A percentile compares a stretch with the other conserved stretches of the same genome.
Evolutionary conservation across 2,888 invertebrate species (phyloP).

Genomic region (Dynastes maya): DNA sequence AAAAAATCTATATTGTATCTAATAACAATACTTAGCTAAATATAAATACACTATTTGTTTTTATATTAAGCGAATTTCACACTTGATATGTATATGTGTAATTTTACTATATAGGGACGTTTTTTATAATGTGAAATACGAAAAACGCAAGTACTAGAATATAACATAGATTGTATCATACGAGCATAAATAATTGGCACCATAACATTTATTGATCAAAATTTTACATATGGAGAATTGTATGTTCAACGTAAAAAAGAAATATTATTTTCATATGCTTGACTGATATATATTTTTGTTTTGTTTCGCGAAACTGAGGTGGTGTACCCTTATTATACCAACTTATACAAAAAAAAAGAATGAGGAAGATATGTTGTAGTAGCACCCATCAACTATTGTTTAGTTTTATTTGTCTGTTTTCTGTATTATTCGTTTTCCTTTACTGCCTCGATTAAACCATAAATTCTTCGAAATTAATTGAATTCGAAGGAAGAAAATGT

Average conservation of each 20-base stretch:
- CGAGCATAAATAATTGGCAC: constrained; percentile 52
- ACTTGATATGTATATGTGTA: constrained; percentile 13
- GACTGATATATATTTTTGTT: constrained; percentile 53
- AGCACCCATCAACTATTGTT: constrained; percentile 22
- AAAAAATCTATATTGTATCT: constrained; percentile 54
- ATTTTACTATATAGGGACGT: constrained; percentile 16
- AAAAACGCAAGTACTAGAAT: constrained; percentile 34
- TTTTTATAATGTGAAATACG: constrained; percentile 32
- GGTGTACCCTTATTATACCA: constrained; percentile 1
- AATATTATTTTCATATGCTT: constrained; percentile 56
- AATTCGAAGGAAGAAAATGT: constrained; percentile 40
- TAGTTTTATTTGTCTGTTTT: constrained; percentile 5
- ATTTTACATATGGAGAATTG: constrained; percentile 52
- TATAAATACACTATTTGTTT: constrained; percentile 35
- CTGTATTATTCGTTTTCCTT: constrained; percentile 1
- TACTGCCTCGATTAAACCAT: not conserved
- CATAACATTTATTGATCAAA: constrained; percentile 49
- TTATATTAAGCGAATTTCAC: constrained; percentile 28
- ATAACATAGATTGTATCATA: constrained; percentile 52
- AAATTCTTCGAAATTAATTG: not conserved
- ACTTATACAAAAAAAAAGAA: not conserved
- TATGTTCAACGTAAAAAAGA: constrained; percentile 50
- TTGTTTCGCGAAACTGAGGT: constrained; percentile 46
- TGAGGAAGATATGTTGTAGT: constrained; percentile 21
- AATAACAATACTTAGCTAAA: constrained; percentile 21